A percentile compares a stretch with the other conserved stretches of the same genome.
Evolutionary conservation across 37 sponge, comb jelly and placozoan species (phyloP).

Genomic region (Ephydatia muelleri): DNA sequence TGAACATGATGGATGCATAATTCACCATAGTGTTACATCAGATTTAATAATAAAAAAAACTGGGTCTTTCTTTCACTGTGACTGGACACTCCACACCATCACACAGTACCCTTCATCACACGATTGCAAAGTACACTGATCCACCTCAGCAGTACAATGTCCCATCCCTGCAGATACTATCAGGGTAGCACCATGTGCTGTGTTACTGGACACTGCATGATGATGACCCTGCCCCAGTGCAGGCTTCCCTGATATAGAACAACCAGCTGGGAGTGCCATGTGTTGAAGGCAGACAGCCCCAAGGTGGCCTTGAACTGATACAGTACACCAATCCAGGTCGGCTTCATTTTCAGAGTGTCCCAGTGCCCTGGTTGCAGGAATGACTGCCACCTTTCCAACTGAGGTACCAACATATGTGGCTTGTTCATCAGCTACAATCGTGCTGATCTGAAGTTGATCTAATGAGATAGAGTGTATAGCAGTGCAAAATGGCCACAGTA

Average conservation of each 20-base stretch:
- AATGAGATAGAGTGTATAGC: too few relatives aligned
- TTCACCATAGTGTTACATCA: too few relatives aligned
- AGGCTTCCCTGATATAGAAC: background rate
- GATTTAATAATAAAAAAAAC: background rate
- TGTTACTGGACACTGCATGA: background rate
- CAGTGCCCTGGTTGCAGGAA: conserved; percentile 12
- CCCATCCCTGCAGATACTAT: background rate
- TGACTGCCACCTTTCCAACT: conserved; percentile 34
- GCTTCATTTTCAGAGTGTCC: background rate
- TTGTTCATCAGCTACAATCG: conserved; percentile 11
- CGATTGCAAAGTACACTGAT: background rate
- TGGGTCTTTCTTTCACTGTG: too few relatives aligned
- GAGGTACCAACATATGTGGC: conserved; percentile 47
- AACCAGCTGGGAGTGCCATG: background rate
- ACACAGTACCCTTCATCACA: background rate
- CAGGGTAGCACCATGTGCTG: background rate
- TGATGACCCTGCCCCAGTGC: background rate
- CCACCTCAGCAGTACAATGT: background rate
- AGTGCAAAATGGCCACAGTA: too few relatives aligned
- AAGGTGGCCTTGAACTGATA: background rate
- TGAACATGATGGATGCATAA: too few relatives aligned
- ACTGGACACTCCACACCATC: background rate
- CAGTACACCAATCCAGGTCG: background rate
- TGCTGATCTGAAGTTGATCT: conserved; percentile 15
- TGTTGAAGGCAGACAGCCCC: background rate